phyloP scores from a whole-genome alignment of 2,797 vertebrate species.

The Poecile montanus region DNA sequence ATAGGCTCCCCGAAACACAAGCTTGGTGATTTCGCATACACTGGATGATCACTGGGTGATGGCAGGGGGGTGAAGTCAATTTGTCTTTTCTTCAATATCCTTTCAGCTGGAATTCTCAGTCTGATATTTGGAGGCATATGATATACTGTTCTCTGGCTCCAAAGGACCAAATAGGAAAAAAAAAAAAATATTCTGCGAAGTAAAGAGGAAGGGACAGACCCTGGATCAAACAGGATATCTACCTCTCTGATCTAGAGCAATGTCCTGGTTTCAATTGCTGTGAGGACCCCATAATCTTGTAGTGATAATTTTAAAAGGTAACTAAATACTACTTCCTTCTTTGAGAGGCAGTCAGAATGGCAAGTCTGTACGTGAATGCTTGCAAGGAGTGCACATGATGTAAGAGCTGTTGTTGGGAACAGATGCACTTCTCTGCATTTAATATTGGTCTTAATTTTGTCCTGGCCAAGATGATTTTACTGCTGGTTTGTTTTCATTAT shows the following conservation, averaged over 20 bases:
- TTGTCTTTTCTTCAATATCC: neutral
- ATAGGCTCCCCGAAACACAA: neutral
- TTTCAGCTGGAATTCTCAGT: neutral
- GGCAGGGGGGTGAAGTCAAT: no score
- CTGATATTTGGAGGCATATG: neutral
- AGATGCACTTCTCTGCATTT: neutral
- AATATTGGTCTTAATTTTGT: neutral
- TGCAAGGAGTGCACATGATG: accelerated
- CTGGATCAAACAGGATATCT: neutral
- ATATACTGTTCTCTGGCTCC: neutral
- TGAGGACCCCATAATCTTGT: neutral
- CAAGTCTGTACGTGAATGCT: neutral
- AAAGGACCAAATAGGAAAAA: neutral
- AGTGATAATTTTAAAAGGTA: neutral
- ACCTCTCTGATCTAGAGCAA: neutral
- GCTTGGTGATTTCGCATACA: neutral
- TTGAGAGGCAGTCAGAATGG: neutral
- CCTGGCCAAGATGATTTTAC: neutral
- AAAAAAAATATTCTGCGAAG: neutral
- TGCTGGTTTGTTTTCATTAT: neutral
- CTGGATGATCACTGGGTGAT: neutral
- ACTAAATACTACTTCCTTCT: neutral
- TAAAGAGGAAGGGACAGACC: neutral
- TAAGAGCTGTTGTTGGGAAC: neutral
- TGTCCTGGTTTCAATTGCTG: neutral